Conservation (phyloP, 92 coral and sea anemone genomes). For the Bergia puertoricense region DNA sequence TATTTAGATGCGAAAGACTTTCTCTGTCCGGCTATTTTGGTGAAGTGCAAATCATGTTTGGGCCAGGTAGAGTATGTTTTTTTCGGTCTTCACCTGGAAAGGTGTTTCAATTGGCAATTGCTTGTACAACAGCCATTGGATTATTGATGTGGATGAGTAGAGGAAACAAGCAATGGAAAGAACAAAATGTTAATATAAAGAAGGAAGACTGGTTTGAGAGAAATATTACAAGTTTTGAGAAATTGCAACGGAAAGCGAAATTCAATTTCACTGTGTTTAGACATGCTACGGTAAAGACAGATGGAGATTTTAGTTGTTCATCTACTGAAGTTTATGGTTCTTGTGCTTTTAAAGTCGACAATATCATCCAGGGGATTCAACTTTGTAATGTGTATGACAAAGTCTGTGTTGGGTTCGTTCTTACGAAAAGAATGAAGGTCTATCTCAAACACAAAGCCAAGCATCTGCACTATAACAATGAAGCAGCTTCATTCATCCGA, state of each 20-base stretch:
- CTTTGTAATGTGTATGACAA: constrained; percentile 49
- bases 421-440: constrained; percentile 45
- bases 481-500: constrained; percentile 46
- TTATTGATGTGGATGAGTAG: neutral
- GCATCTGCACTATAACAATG: constrained; percentile 1
- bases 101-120: neutral
- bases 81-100: neutral
- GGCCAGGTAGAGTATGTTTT: constrained; percentile 4
- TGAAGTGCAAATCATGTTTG: neutral
- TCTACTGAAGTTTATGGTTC: constrained; percentile 38
- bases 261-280: constrained; percentile 37
- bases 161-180: neutral
- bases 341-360: constrained; percentile 52
- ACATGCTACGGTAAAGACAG: neutral
- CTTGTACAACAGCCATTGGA: neutral
- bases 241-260: neutral
- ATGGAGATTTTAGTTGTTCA: constrained; percentile 59
- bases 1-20: too few relatives aligned
- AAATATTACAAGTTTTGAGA: constrained; percentile 42
- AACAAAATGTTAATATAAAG: too few relatives aligned
- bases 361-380: constrained; percentile 47
- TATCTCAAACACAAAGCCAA: constrained; percentile 35
- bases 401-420: constrained; percentile 56
- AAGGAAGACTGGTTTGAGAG: constrained; percentile 44
- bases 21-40: neutral